Evolutionary conservation across 1,140 invertebrate genomes (phyloP).

Genomic region (Antheraea mylitta): DNA sequence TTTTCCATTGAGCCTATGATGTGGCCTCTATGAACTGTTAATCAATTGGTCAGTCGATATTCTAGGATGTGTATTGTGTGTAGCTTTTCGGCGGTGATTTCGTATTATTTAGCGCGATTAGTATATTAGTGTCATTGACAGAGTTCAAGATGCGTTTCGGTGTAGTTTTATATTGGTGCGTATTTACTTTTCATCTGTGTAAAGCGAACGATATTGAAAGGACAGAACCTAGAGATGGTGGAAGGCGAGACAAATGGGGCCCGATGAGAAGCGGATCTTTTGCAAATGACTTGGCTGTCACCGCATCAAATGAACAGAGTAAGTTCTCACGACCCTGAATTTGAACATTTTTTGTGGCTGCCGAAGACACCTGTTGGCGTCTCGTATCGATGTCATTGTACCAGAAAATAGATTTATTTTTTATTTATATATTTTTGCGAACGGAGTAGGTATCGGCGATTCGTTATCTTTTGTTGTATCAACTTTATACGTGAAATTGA

Average conservation of each 20-base stretch:
- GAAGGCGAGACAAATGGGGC: conserved; percentile 61
- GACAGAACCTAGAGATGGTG: conserved; percentile 62
- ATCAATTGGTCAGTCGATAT: conserved; percentile 36
- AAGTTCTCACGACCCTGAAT: conserved; percentile 46
- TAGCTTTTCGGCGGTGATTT: conserved; percentile 44
- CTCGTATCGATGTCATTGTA: neutral
- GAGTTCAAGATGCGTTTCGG: conserved; percentile 75
- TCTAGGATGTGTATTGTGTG: conserved; percentile 69
- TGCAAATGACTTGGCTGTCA: conserved; percentile 48
- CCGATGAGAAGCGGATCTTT: conserved; percentile 56
- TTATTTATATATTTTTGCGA: neutral
- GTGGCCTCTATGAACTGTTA: conserved; percentile 51
- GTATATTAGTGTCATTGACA: conserved; percentile 60
- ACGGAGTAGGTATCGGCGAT: neutral
- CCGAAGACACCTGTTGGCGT: conserved; percentile 48
- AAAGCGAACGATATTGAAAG: conserved; percentile 67
- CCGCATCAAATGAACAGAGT: conserved; percentile 70
- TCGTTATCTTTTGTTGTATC: neutral
- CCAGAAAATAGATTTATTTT: neutral
- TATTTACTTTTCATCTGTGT: conserved; percentile 71
- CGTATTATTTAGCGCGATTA: conserved; percentile 52
- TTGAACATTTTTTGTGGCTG: conserved; percentile 33
- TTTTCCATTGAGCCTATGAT: conserved; percentile 54
- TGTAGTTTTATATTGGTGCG: conserved; percentile 74
- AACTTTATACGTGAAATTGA: neutral